Evolutionary conservation across 2,888 invertebrate genomes (phyloP).

Genomic region (Protophormia terraenovae): DNA sequence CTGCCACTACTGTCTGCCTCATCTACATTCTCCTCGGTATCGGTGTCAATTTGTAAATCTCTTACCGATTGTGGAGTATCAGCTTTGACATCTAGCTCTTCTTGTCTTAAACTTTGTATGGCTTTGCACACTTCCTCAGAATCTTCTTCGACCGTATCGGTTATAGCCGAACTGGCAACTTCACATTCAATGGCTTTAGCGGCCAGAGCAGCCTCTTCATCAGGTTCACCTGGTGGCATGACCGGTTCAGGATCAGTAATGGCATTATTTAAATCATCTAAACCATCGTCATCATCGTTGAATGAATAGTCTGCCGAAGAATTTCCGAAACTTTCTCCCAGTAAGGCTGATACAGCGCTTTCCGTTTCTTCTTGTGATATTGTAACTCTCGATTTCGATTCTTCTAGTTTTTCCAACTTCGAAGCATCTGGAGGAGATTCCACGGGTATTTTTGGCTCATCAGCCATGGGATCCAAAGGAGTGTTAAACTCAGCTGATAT

Average conservation of each 20-base stretch:
- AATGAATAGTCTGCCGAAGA: slow-evolving; percentile 83
- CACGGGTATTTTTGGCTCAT: slow-evolving; percentile 79
- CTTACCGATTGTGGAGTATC: slow-evolving; percentile 93
- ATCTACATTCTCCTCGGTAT: slow-evolving; percentile 89
- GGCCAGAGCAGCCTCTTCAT: slow-evolving; percentile 81
- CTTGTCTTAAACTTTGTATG: slow-evolving; percentile 89
- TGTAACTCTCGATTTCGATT: slow-evolving; percentile 87
- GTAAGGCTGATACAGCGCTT: slow-evolving; percentile 93
- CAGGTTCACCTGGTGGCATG: slow-evolving; percentile 77
- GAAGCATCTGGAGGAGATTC: slow-evolving; percentile 81
- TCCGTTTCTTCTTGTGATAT: slow-evolving; percentile 96
- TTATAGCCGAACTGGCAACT: slow-evolving; percentile 56
- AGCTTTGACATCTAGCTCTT: slow-evolving; percentile 88
- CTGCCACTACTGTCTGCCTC: slow-evolving; percentile 81
- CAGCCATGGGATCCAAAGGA: slow-evolving; percentile 78
- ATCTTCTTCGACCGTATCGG: slow-evolving; percentile 81
- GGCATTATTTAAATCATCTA: slow-evolving; percentile 74
- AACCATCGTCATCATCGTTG: slow-evolving; percentile 75
- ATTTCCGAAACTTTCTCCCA: slow-evolving; percentile 92
- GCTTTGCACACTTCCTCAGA: slow-evolving; percentile 93
- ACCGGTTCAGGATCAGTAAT: slow-evolving; percentile 82
- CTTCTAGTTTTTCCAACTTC: slow-evolving; percentile 85
- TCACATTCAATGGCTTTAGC: slow-evolving; percentile 81
- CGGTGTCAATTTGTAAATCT: slow-evolving; percentile 92
- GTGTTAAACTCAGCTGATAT: slow-evolving; percentile 85